Conservation (phyloP, 2,888 invertebrate species). For the Aphidoletes aphidimyza region DNA sequence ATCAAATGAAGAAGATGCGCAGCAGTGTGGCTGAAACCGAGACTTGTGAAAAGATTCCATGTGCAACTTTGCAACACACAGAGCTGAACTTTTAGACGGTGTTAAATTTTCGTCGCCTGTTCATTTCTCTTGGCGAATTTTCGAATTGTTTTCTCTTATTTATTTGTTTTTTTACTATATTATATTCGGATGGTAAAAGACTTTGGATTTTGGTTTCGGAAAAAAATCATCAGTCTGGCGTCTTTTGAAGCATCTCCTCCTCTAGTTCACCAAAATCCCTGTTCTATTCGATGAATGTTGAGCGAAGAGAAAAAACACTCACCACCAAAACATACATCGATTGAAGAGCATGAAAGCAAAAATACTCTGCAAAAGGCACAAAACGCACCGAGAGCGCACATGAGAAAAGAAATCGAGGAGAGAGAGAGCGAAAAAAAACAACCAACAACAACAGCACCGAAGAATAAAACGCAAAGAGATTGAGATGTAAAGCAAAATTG, state of each 20-base stretch:
- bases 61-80: background rate
- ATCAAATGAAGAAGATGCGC: background rate
- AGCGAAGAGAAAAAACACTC: background rate
- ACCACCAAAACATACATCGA: background rate
- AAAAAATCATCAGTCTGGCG: conserved; percentile 36
- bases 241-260: background rate
- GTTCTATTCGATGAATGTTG: background rate
- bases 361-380: conserved; percentile 4
- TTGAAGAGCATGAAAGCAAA: background rate
- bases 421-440: too few relatives aligned
- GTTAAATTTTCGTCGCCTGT: background rate
- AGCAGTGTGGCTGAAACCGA: too few relatives aligned
- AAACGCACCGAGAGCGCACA: conserved; percentile 5
- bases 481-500: conserved; percentile 69
- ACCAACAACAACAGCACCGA: background rate
- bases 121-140: background rate
- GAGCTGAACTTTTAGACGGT: background rate
- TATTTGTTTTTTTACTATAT: background rate
- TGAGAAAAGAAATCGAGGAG: conserved; percentile 50
- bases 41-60: background rate
- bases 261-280: background rate
- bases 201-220: background rate
- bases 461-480: conserved; percentile 63
- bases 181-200: too few relatives aligned
- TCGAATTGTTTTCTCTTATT: background rate